Conservation (phyloP, 2,797 vertebrate genomes). For the Erpetoichthys calabaricus region DNA sequence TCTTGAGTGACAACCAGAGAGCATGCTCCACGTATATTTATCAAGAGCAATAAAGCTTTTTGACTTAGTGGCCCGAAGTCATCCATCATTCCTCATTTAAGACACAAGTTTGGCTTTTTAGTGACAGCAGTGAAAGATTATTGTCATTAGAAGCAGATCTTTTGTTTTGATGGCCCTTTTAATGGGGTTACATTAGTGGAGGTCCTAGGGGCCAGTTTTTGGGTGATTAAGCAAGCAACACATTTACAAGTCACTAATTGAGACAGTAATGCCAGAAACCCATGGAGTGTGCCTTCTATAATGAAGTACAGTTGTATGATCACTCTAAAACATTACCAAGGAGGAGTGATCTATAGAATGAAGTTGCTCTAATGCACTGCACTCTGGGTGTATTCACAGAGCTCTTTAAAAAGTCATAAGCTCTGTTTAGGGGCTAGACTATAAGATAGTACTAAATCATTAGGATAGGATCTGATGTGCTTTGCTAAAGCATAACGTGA, state of each 20-base stretch:
- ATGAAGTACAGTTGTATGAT: conserved; percentile 31
- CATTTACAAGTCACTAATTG: conserved; percentile 62
- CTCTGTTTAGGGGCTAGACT: conserved; percentile 18
- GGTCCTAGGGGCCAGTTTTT: conserved; percentile 49
- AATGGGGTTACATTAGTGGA: conserved; percentile 51
- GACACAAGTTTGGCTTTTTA: conserved; percentile 40
- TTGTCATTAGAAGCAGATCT: conserved; percentile 50
- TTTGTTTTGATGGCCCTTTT: conserved; percentile 57
- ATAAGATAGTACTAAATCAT: conserved; percentile 17
- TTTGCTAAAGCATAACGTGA: conserved; percentile 15
- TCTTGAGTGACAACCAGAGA: conserved; percentile 14
- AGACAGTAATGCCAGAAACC: conserved; percentile 44
- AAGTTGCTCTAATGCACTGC: conserved; percentile 14
- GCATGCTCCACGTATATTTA: conserved; percentile 23
- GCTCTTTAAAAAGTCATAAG: conserved; percentile 19
- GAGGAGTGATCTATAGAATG: conserved; percentile 21
- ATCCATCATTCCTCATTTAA: conserved; percentile 51
- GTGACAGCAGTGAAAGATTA: conserved; percentile 45
- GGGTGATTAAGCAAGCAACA: conserved; percentile 60
- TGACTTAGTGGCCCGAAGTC: conserved; percentile 28
- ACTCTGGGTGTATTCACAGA: conserved; percentile 15
- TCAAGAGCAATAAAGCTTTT: conserved; percentile 35
- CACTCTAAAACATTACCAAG: conserved; percentile 20
- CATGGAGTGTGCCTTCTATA: conserved; percentile 33
- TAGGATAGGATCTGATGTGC: conserved; percentile 17